A percentile compares a stretch with the other conserved stretches of the same genome.
phyloP scores from a whole-genome alignment of 2,113 vertebrate genomes.

The Brienomyrus longianalis region DNA sequence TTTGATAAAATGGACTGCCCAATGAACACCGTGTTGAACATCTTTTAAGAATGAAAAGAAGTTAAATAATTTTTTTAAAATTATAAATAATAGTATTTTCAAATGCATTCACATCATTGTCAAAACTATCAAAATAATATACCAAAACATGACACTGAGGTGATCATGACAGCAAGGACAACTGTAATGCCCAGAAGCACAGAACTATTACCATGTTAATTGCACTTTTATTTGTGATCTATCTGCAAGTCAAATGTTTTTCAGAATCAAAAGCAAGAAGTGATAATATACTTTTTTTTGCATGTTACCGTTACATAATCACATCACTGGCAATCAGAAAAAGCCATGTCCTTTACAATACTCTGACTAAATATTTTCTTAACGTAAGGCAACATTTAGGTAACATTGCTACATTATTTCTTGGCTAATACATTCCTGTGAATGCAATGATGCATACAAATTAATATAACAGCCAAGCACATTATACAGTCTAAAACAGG shows the following conservation, averaged over 20 bases:
- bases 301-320: background rate
- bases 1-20: background rate
- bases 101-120: background rate
- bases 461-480: background rate
- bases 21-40: background rate
- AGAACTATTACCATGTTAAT: background rate
- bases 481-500: background rate
- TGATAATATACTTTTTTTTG: background rate
- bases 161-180: background rate
- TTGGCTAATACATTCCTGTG: conserved; percentile 8
- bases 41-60: background rate
- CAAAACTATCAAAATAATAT: background rate
- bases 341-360: conserved; percentile 3
- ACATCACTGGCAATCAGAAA: background rate
- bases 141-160: background rate
- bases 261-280: background rate
- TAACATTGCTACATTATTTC: background rate
- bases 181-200: background rate
- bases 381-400: background rate
- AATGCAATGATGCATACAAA: conserved; percentile 5
- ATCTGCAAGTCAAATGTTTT: conserved; percentile 8
- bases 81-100: background rate
- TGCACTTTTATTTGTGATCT: background rate
- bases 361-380: conserved; percentile 9
- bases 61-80: background rate